Evolutionary conservation across 2,888 invertebrate genomes (phyloP), one percentile per base, ranked within the genome.

Genomic region (Lasioglossum figueresi): DNA sequence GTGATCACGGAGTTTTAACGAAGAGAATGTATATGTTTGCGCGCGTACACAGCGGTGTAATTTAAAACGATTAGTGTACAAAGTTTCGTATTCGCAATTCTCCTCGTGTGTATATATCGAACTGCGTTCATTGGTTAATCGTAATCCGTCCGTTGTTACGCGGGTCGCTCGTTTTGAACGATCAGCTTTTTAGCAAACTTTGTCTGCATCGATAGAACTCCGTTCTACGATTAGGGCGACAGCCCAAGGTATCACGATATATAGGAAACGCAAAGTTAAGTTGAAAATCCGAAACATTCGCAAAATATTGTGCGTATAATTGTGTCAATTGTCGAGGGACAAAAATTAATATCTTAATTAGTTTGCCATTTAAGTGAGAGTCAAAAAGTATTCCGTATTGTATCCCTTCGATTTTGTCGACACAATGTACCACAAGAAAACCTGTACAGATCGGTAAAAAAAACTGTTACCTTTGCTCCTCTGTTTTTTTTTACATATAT

Each of bases 91-190:
- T 82, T 37, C 77, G 82, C 80, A 88, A 84, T 88, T 84, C 59
- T 78, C 89, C 89, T 91, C 85, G 90, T 82, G 88, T 93, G 92
- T 93, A 92, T 81, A 92, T 91, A 92, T 88, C 89, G 87, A 59
- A 37, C 70, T 73, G 37, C 45, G 76, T 84, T 85, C 52, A 77
- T 81, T 79, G 48, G 82, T 76, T 77, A 52, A 70, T 77, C 52
- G 72, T 23, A 75, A 68, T 83, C 63, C 10, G 68, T 68, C 76
- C 59, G 52, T 72, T 84, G 56, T 79, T 72, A 76, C 56, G 83
- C 66, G 45, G 52, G 73, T 34, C 48, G 37, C 68, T 66, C 48
- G 59, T n/a, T 82, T 23, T 74, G 59, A 19, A 63, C 16, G 63
- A 56, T 1, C 0, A 56, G 12, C 56, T 10, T 56, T 10, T 56